Evolutionary conservation across 2,113 vertebrate species (phyloP).

Genomic region (Oxyura jamaicensis): DNA sequence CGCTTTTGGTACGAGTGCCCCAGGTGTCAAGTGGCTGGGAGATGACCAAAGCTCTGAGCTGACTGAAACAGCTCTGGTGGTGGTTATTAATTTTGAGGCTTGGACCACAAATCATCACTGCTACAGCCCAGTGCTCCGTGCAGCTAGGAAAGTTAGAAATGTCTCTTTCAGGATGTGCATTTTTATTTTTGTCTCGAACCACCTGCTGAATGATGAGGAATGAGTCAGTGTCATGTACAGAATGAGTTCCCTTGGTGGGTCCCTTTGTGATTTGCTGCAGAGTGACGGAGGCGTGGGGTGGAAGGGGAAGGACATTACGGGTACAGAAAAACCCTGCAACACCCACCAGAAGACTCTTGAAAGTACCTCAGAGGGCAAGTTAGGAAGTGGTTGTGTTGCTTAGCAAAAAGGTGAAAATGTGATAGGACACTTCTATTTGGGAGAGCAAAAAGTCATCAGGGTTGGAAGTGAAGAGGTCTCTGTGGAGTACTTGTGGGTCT

Average conservation of each 20-base stretch:
- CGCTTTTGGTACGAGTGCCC: background rate
- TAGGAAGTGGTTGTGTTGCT: background rate
- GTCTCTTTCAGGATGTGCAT: background rate
- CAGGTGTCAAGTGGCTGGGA: fast-evolving
- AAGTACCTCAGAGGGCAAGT: background rate
- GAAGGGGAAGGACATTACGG: background rate
- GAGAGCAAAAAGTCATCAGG: fast-evolving
- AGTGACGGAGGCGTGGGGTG: background rate
- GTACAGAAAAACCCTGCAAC: background rate
- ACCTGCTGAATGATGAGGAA: background rate
- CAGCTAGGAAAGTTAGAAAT: background rate
- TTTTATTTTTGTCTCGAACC: background rate
- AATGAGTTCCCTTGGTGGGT: background rate
- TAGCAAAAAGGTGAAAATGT: background rate
- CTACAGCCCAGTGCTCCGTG: background rate
- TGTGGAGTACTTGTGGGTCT: background rate
- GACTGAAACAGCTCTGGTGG: background rate
- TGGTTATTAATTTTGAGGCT: background rate
- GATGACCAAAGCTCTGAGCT: background rate
- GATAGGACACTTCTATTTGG: background rate
- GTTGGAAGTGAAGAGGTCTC: background rate
- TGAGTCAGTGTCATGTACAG: background rate
- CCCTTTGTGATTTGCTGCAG: background rate
- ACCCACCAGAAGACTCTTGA: background rate
- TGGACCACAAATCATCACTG: fast-evolving